Evolutionary conservation across 2,113 vertebrate genomes (phyloP).

Genomic region (Sialia sialis): DNA sequence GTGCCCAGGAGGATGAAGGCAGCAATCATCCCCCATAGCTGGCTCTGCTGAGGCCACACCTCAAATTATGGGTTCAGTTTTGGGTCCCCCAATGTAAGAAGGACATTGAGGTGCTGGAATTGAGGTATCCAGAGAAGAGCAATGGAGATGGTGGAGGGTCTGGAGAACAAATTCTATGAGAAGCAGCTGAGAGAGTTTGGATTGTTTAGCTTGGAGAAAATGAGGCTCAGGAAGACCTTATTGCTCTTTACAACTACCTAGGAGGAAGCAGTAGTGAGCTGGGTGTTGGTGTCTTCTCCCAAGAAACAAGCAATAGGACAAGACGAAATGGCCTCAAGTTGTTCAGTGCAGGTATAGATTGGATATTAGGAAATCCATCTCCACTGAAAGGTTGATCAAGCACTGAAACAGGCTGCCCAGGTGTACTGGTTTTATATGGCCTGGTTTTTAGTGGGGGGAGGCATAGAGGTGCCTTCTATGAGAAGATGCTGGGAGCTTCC

Average conservation of each 20-base stretch:
- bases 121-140: neutral
- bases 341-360: neutral
- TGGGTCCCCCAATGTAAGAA: neutral
- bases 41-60: neutral
- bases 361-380: neutral
- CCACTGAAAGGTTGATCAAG: neutral
- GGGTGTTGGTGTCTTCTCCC: neutral
- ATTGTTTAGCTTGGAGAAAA: neutral
- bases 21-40: too few relatives aligned
- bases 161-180: rapidly evolving
- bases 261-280: neutral
- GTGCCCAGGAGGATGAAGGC: neutral
- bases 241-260: neutral
- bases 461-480: neutral
- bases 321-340: neutral
- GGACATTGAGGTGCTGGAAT: neutral
- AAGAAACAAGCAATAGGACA: neutral
- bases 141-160: neutral
- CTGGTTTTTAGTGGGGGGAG: neutral
- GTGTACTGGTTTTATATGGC: neutral
- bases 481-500: neutral
- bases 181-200: neutral
- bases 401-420: neutral
- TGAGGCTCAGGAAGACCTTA: too few relatives aligned
- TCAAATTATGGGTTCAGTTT: neutral